A percentile compares a stretch with the other conserved stretches of the same genome.
Conservation (phyloP, 2,888 invertebrate genomes). For the Andrena chrysosceles region DNA sequence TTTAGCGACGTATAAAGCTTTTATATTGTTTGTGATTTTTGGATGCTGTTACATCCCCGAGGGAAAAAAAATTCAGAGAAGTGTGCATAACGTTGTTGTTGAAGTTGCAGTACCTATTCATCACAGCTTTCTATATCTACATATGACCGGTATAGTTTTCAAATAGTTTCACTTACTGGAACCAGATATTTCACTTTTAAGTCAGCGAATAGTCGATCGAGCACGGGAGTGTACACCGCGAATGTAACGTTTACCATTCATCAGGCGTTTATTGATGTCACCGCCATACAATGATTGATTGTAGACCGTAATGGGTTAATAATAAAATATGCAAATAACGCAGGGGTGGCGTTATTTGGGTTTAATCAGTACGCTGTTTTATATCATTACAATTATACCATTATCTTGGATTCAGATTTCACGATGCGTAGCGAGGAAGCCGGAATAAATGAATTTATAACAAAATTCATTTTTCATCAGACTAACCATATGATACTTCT, state of each 20-base stretch:
- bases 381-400: not conserved
- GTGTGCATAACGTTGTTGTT: too few relatives aligned
- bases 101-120: too few relatives aligned
- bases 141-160: too few relatives aligned
- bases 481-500: too few relatives aligned
- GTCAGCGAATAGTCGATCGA: constrained; percentile 11
- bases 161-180: too few relatives aligned
- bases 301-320: constrained; percentile 10
- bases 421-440: too few relatives aligned
- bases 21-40: constrained; percentile 15
- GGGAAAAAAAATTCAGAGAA: too few relatives aligned
- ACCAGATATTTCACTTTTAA: not conserved
- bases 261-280: not conserved
- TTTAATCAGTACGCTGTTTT: not conserved
- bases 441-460: too few relatives aligned
- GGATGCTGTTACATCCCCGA: not conserved
- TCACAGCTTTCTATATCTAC: too few relatives aligned
- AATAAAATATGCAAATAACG: constrained; percentile 24
- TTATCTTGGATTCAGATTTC: too few relatives aligned
- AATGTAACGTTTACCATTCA: constrained; percentile 2
- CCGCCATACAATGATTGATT: not conserved
- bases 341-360: not conserved
- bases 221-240: not conserved
- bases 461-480: too few relatives aligned
- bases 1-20: not conserved